Evolutionary conservation across 2,888 invertebrate genomes (phyloP), one percentile per base, ranked within the genome.

Genomic region (Tuta absoluta): DNA sequence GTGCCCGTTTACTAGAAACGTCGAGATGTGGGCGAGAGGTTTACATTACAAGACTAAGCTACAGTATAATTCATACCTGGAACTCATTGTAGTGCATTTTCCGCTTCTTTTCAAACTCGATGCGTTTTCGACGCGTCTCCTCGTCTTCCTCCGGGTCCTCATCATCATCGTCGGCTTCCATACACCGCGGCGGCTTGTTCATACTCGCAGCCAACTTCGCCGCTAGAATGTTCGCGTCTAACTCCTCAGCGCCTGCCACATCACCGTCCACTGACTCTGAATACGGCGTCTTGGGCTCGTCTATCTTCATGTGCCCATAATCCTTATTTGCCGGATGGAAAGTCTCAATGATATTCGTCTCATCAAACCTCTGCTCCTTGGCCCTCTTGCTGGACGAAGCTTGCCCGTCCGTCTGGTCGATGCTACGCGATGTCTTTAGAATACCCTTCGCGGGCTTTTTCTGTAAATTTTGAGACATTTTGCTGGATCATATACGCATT

Each of bases 71-170:
- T 1, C 10, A 10, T 59, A 90, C 91, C 85, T 91, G 91, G 86
- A 97, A 99, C 87, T 99, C 99, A 86, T 99, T 98, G 88, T 99
- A 99, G 80, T 99, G 99, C 75, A 96, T 95, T 93, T 98, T 99
- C 68, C 99, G 93, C 82, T 98, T 98, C 72, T 95, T 94, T 86
- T 98, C 98, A 80, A 99, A 99, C 68, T 95, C 95, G 76, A 94
- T 92, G 75, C 96, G 93, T 76, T 94, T 94, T 72, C 93, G 92
- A 79, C 92, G 93, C 70, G 93, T 92, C 71, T 95, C 95, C 65
- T 94, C 94, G 11, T 93, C 91, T 76, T 94, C 93, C 12, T 93
- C 88, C 75, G 87, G 91, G 48, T 93, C 93, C 66, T 94, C 93
- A 38, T 94, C 94, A 49, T 91, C 91, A 0, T 48, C 53, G 70